Evolutionary conservation across 2,113 vertebrate genomes (phyloP).

Genomic region (Mus musculus): GRCm39 chr2:157980001-157980500

Average conservation of each 20-base stretch:
- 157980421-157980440: not conserved
- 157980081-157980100: not conserved
- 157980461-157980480: not conserved
- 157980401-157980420: not conserved
- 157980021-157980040: not conserved
- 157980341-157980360: not conserved
- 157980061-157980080: not conserved
- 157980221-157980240: not conserved
- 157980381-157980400: not conserved
- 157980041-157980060: not conserved
- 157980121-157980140: not conserved
- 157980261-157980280: not conserved
- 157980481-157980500: not conserved
- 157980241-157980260: not conserved
- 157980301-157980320: not conserved
- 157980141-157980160: no score
- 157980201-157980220: not conserved
- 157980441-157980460: accelerated
- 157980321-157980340: not conserved
- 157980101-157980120: not conserved
- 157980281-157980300: no score
- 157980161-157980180: not conserved
- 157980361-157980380: not conserved
- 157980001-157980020: not conserved
- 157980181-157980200: no score